Base-by-base conservation (phyloP, 2,888 invertebrate genomes). In the Tinea semifulvella region DNA sequence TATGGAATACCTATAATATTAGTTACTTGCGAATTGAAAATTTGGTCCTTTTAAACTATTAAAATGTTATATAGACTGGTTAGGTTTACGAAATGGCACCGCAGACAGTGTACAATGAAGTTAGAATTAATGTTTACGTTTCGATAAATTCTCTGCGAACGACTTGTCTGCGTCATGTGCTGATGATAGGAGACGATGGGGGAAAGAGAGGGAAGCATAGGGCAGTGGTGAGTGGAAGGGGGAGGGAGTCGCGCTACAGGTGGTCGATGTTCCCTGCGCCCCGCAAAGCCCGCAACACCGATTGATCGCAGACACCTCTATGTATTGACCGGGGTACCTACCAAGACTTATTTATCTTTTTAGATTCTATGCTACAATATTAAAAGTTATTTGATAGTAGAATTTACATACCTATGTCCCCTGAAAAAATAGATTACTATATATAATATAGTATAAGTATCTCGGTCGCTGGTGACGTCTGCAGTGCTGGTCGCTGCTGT, bases 111-210 rank as follows among this genome's bases (percentile, higher is more conserved):
- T 77, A 76, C 77, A 76, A 74, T 73, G 77, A 74, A 76, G 66
- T 72, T 74, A 75, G 77, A 75, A 77, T 77, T 77, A 74, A 75
- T 80, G 80, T 80, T 80, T 80, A 79, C 79, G 79, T 79, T 77
- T 77, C 72, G 77, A 70, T 74, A 75, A 74, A 76, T 75, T 75
- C 75, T 76, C 65, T 57, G 65, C 66, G 13, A 28, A 28, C 43
- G 43, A 28, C 43, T 19, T 22, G 73, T 66, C 73, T 65, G 76
- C 79, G 79, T 79, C 80, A 79, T 79, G 79, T 79, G 79, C 75
- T 68, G 70, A 65, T 63, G 70, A 54, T 54, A 27, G 17, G 18
- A 20, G 42, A 14, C 27, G 45, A 11, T 48, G 47, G 60, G 61
- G 53, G 58, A 60, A 57, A 53, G 52, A 48, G 52, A 55, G 54